phyloP scores from a whole-genome alignment of 2,113 vertebrate species.

The Phainopepla nitens region DNA sequence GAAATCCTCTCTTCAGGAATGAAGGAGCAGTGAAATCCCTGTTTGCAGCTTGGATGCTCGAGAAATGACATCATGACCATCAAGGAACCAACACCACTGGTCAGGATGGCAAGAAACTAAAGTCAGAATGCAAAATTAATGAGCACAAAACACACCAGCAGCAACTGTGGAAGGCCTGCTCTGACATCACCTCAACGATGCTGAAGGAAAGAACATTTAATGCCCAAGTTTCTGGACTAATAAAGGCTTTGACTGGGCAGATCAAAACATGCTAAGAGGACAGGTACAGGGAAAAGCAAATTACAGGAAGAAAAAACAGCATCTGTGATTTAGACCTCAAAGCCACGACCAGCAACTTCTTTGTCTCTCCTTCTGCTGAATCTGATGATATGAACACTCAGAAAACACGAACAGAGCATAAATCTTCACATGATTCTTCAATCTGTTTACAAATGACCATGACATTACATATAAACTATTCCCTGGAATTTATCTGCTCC shows the following conservation, averaged over 20 bases:
- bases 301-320: neutral
- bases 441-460: conserved; percentile 78
- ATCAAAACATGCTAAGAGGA: conserved; percentile 6
- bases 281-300: conserved; percentile 41
- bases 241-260: neutral
- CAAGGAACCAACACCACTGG: neutral
- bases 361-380: conserved; percentile 25
- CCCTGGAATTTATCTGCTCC: conserved; percentile 41
- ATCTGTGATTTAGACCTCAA: neutral
- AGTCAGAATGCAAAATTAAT: neutral
- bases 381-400: conserved; percentile 20
- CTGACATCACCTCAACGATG: neutral
- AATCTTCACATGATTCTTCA: conserved; percentile 71
- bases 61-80: neutral
- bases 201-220: neutral
- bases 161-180: neutral
- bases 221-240: neutral
- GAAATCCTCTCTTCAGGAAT: neutral
- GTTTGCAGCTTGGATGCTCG: neutral
- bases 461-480: conserved; percentile 71
- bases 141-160: neutral
- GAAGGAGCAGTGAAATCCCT: neutral
- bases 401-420: conserved; percentile 54
- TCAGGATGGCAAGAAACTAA: neutral
- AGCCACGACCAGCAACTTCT: conserved; percentile 21